phyloP scores from a whole-genome alignment of 2,797 vertebrate species.

The Thunnus albacares region DNA sequence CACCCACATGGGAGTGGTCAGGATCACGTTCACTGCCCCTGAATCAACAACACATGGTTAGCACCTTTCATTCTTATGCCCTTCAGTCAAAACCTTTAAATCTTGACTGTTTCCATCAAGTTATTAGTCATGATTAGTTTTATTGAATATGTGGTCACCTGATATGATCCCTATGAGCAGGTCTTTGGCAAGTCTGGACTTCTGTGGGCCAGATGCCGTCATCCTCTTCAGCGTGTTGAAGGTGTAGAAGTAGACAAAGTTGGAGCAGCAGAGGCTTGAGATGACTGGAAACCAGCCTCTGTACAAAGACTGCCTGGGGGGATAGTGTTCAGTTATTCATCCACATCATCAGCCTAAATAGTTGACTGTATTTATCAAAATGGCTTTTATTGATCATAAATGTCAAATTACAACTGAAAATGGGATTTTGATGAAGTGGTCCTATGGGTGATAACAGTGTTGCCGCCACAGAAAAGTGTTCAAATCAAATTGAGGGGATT shows the following conservation, averaged over 20 bases:
- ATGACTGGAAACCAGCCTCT: conserved; percentile 91
- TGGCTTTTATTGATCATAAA: neutral
- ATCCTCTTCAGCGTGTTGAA: conserved; percentile 87
- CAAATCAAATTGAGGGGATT: neutral
- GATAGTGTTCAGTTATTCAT: neutral
- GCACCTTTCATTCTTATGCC: neutral
- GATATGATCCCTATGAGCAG: conserved; percentile 86
- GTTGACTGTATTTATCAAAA: neutral
- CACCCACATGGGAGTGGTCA: conserved; percentile 91
- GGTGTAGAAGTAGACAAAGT: conserved; percentile 91
- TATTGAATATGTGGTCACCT: conserved; percentile 67
- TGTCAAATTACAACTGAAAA: neutral
- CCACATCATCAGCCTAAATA: neutral
- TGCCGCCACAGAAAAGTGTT: neutral
- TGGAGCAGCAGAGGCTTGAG: conserved; percentile 90
- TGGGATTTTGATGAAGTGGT: no score
- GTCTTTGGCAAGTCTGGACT: conserved; percentile 81
- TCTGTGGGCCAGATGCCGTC: conserved; percentile 48
- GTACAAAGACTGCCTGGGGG: conserved; percentile 84
- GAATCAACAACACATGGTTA: conserved; percentile 24
- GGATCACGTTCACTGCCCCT: conserved; percentile 88
- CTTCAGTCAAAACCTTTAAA: neutral
- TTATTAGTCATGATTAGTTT: neutral
- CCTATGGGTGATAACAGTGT: no score
- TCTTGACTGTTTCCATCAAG: neutral